Conservation (phyloP, 2,797 vertebrate species). For the Carcharodon carcharias region DNA sequence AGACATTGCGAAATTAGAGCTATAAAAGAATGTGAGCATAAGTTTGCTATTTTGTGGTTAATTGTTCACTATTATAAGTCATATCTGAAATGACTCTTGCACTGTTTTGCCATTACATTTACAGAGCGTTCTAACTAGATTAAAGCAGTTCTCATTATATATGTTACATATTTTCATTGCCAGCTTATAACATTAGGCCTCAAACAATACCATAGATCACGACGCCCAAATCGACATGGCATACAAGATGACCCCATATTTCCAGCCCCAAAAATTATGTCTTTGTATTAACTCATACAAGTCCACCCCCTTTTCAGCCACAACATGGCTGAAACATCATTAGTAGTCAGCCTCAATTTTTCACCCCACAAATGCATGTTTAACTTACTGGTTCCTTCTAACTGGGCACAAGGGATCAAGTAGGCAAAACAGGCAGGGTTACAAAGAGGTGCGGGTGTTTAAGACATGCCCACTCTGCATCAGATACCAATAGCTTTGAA, state of each 20-base stretch:
- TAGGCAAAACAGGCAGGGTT: too few relatives aligned
- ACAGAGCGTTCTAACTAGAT: neutral
- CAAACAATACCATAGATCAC: conserved; percentile 40
- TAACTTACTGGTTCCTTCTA: too few relatives aligned
- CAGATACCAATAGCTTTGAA: neutral
- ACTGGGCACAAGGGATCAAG: too few relatives aligned
- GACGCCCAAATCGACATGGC: too few relatives aligned
- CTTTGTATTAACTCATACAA: too few relatives aligned
- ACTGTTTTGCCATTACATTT: neutral
- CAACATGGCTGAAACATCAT: too few relatives aligned
- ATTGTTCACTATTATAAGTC: neutral
- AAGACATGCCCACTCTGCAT: neutral
- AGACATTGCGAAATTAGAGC: neutral
- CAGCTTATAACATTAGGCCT: conserved; percentile 38
- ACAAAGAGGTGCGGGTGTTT: too few relatives aligned
- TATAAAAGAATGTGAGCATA: neutral
- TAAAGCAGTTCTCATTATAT: neutral
- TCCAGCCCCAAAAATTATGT: too few relatives aligned
- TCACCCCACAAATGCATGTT: too few relatives aligned
- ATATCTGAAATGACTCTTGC: neutral
- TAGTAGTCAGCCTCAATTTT: too few relatives aligned
- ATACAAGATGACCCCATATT: too few relatives aligned
- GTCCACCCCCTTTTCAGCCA: too few relatives aligned
- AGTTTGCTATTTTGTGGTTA: neutral
- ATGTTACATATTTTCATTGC: neutral